Conservation (phyloP, 1,140 invertebrate genomes). For the Tetranychus cinnabarinus region DNA sequence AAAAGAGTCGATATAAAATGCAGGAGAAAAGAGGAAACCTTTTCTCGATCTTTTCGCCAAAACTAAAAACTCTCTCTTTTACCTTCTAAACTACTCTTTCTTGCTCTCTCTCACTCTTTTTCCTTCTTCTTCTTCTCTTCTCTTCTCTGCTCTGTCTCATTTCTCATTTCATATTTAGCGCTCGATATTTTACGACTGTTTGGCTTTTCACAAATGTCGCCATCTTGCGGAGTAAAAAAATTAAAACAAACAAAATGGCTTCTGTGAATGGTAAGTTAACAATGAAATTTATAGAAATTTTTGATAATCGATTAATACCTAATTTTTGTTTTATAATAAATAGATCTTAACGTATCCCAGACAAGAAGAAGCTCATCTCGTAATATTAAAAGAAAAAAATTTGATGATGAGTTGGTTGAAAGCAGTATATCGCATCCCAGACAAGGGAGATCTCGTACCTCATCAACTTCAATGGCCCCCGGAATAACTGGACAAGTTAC, state of each 20-base stretch:
- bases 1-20: too few relatives aligned
- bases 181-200: too few relatives aligned
- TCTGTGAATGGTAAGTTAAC: too few relatives aligned
- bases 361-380: slow-evolving; percentile 44
- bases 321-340: too few relatives aligned
- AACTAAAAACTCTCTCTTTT: background rate
- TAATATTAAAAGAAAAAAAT: slow-evolving; percentile 79
- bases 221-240: background rate
- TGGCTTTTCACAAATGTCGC: background rate
- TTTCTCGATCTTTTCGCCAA: background rate
- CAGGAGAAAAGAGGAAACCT: background rate
- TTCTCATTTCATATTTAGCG: too few relatives aligned
- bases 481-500: background rate
- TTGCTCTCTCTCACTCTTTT: background rate
- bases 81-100: background rate
- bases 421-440: slow-evolving; percentile 20
- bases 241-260: too few relatives aligned
- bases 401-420: slow-evolving; percentile 81
- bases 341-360: background rate
- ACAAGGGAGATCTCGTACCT: background rate
- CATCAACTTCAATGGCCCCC: background rate
- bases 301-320: too few relatives aligned
- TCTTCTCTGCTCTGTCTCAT: too few relatives aligned
- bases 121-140: background rate
- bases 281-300: too few relatives aligned